These are phyloP conservation scores for Eilema sororculum DNA, from an alignment of 2,888 invertebrate species.

Conservation along the genomic window DNA sequence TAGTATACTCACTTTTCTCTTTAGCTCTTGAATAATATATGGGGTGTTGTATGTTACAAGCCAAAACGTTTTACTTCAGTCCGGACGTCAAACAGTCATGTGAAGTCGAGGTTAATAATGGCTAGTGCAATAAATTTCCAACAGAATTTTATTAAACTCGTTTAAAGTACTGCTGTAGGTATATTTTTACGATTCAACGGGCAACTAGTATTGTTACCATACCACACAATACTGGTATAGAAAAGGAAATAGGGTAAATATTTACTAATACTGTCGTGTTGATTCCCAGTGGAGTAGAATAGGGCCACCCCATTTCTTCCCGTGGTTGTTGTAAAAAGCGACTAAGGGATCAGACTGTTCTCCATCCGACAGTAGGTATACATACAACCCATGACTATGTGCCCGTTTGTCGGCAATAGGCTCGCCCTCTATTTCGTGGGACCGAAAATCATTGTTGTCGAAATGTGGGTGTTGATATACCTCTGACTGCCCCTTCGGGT, in stretches of 20 bases:
- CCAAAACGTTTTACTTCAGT: not conserved
- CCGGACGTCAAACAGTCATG: not conserved
- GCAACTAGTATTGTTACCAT: not conserved
- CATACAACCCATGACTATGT: too few species aligned
- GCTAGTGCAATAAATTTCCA: conserved; percentile 1
- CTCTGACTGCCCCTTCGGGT: too few species aligned
- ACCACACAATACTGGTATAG: not conserved
- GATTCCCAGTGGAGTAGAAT: too few species aligned
- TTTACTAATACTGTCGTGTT: too few species aligned
- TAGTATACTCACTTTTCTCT: not conserved
- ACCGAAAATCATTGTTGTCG: too few species aligned
- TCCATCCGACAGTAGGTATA: too few species aligned
- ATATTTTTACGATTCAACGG: not conserved
- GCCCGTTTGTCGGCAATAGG: too few species aligned
- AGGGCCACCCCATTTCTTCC: too few species aligned
- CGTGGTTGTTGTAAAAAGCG: too few species aligned
- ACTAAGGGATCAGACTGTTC: too few species aligned
- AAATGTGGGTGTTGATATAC: too few species aligned
- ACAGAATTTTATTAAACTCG: not conserved
- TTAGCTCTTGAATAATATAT: conserved; percentile 2
- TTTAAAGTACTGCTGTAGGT: not conserved
- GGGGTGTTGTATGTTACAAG: not conserved
- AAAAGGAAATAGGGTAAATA: not conserved
- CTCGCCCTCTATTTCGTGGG: too few species aligned
- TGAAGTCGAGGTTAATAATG: not conserved